Percentiles rank a stretch among this genome's conserved stretches.
Evolutionary conservation across 1,140 invertebrate genomes (phyloP).

Genomic region (Drosophila baimaii): DNA sequence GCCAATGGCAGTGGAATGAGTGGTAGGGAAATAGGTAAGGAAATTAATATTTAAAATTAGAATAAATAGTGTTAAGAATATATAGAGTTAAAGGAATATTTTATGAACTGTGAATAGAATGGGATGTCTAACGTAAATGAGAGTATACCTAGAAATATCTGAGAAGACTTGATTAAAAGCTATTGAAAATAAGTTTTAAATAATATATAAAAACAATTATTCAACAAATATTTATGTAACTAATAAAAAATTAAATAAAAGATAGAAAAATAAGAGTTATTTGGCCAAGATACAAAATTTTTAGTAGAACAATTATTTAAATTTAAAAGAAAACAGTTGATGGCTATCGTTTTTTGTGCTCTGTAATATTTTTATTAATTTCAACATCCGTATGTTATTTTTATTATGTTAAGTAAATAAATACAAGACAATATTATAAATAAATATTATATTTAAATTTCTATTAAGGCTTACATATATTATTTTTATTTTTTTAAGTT

Average conservation of each 20-base stretch:
- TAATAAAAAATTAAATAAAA: neutral
- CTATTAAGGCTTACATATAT: too few relatives aligned
- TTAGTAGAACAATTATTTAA: neutral
- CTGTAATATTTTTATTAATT: too few relatives aligned
- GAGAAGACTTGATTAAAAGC: neutral
- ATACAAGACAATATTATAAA: too few relatives aligned
- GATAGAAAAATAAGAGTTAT: neutral
- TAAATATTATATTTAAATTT: too few relatives aligned
- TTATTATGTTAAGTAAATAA: too few relatives aligned
- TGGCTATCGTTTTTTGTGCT: too few relatives aligned
- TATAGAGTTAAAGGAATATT: too few relatives aligned
- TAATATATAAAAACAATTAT: neutral
- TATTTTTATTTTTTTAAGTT: too few relatives aligned
- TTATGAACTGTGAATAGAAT: too few relatives aligned
- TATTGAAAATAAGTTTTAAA: neutral
- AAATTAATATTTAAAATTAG: neutral
- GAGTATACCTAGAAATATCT: neutral
- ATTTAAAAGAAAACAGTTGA: neutral
- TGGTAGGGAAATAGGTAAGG: neutral
- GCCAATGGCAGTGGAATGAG: conserved; percentile 37
- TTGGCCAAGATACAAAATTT: neutral
- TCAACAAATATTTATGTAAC: neutral
- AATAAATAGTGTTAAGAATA: too few relatives aligned
- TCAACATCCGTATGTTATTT: too few relatives aligned
- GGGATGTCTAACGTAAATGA: too few relatives aligned